Evolutionary conservation across 2,113 vertebrate species (phyloP).

Genomic region (Antigone vipio): DNA sequence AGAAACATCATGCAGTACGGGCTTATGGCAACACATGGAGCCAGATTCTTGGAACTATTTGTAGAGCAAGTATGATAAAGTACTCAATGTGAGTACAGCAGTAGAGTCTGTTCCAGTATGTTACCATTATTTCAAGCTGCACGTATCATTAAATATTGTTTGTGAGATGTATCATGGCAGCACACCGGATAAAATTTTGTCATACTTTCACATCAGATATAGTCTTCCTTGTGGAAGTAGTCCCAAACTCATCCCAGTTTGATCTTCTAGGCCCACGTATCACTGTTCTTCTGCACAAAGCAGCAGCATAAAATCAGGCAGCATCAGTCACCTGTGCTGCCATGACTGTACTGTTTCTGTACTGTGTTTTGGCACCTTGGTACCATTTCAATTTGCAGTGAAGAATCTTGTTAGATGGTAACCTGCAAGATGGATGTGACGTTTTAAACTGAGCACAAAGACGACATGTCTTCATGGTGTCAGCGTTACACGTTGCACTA

Average conservation of each 20-base stretch:
- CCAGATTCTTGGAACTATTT: conserved; percentile 61
- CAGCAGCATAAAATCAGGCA: neutral
- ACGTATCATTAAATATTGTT: neutral
- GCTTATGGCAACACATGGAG: conserved; percentile 26
- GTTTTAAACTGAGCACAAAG: neutral
- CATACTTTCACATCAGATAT: neutral
- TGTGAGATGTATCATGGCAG: neutral
- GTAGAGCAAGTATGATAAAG: neutral
- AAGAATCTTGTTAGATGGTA: neutral
- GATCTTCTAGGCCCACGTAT: neutral
- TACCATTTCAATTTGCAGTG: neutral
- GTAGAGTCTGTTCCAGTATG: conserved; percentile 1
- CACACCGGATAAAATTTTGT: neutral
- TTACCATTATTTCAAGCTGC: conserved; percentile 4
- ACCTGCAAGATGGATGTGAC: neutral
- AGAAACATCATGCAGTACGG: neutral
- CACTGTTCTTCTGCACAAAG: neutral
- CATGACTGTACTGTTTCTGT: neutral
- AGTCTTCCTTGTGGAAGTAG: neutral
- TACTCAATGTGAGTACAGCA: conserved; percentile 8
- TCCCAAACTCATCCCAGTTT: neutral
- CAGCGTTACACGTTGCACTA: neutral
- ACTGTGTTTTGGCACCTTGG: neutral
- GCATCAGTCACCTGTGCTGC: neutral
- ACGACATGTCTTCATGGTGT: neutral